Conservation (phyloP, 1,140 invertebrate genomes). For the Pogonomyrmex barbatus region DNA sequence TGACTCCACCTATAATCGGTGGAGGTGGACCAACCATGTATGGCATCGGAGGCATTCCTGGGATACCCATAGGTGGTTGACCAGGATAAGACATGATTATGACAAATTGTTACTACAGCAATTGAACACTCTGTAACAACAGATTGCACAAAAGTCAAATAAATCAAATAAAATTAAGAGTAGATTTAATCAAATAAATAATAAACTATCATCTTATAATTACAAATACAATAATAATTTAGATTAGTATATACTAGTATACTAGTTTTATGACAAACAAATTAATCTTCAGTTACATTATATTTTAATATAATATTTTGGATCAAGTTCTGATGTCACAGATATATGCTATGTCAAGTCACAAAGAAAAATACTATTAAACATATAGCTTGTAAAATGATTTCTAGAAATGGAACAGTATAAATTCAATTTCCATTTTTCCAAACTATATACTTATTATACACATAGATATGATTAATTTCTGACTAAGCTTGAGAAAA, state of each 20-base stretch:
- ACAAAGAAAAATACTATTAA: background rate
- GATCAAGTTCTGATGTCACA: background rate
- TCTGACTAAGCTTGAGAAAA: background rate
- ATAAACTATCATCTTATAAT: background rate
- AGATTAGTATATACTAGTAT: background rate
- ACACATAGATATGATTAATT: background rate
- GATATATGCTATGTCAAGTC: background rate
- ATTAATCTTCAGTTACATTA: background rate
- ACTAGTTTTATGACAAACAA: background rate
- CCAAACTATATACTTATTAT: too few relatives aligned
- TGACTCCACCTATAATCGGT: constrained; percentile 85
- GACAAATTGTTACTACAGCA: constrained; percentile 50
- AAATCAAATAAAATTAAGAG: background rate
- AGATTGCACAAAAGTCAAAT: background rate
- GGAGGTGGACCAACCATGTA: constrained; percentile 85
- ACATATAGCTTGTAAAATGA: background rate
- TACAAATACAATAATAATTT: background rate
- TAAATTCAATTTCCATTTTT: background rate
- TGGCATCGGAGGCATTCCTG: constrained; percentile 85
- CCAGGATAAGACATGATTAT: constrained; percentile 84
- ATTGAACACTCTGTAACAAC: constrained; percentile 54
- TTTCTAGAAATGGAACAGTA: background rate
- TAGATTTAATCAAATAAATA: background rate
- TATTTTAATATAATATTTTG: background rate
- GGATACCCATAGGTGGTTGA: constrained; percentile 85